A percentile compares a stretch with the other conserved stretches of the same genome.
Evolutionary conservation across 2,113 vertebrate species (phyloP).

Genomic region (Nyctibius bracteatus): DNA sequence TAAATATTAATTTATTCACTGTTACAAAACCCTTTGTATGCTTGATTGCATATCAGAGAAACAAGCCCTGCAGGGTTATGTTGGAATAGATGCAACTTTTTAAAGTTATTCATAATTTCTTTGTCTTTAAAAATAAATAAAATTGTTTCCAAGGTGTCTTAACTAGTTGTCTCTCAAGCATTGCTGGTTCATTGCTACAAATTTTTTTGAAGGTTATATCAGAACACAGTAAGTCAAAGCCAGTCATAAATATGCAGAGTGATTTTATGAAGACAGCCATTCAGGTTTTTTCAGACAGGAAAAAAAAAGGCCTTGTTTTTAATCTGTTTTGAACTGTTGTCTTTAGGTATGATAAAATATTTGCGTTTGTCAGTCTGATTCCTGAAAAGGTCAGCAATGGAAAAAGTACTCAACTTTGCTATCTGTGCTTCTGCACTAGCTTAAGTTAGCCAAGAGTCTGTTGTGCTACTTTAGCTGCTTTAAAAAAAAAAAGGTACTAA

Average conservation of each 20-base stretch:
- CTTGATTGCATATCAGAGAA: not conserved
- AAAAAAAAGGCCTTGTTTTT: not conserved
- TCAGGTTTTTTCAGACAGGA: not conserved
- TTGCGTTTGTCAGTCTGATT: not conserved
- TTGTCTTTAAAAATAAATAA: not conserved
- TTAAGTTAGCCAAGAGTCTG: not conserved
- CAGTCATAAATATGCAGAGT: not conserved
- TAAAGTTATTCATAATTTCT: not conserved
- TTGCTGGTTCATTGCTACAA: not conserved
- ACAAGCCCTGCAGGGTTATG: not conserved
- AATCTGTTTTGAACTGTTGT: not conserved
- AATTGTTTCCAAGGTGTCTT: not conserved
- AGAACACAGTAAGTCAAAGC: not conserved
- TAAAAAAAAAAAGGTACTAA: not conserved
- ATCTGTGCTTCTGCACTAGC: not conserved
- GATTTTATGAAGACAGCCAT: not conserved
- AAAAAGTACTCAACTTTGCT: not conserved
- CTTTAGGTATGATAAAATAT: not conserved
- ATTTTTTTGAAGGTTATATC: not conserved
- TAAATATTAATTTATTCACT: not conserved
- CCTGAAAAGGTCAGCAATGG: not conserved
- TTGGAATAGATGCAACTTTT: not conserved
- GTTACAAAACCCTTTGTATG: not conserved
- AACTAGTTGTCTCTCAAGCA: not conserved
- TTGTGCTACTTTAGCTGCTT: not conserved